A percentile compares a stretch with the other conserved stretches of the same genome.
Conservation (phyloP, 1,140 invertebrate genomes). For the Periplaneta americana region DNA sequence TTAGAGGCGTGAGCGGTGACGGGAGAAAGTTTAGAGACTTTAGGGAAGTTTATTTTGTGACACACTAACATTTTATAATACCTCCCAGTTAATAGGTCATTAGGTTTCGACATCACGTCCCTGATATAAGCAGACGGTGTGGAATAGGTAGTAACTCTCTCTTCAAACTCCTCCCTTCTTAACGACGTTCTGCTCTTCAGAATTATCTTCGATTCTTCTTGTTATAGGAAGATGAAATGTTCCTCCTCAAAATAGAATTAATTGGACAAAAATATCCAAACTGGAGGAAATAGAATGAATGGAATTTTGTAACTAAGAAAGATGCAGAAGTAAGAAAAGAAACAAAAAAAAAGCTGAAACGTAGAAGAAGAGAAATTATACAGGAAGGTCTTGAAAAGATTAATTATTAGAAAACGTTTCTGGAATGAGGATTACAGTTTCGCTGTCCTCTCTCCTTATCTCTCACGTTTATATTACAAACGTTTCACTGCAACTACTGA, state of each 20-base stretch:
- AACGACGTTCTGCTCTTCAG: no score
- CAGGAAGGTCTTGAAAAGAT: neutral
- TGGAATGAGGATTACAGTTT: neutral
- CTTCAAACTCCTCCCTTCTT: neutral
- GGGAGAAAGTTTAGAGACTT: no score
- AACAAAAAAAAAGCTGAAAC: neutral
- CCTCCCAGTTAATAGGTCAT: no score
- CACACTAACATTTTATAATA: no score
- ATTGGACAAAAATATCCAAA: neutral
- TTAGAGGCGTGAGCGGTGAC: no score
- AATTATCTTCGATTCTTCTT: neutral
- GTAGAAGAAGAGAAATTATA: neutral
- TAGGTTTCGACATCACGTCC: neutral
- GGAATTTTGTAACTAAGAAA: neutral
- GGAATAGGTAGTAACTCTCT: neutral
- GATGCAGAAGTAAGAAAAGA: neutral
- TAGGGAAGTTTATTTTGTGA: no score
- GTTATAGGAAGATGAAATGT: neutral
- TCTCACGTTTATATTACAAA: neutral
- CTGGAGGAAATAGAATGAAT: no score
- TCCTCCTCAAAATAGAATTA: neutral
- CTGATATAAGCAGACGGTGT: neutral
- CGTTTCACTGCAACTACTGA: neutral
- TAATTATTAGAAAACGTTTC: neutral
- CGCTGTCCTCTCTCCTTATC: neutral